Conservation (phyloP, 2,888 invertebrate genomes). For the Lordiphosa andalusiaca region DNA sequence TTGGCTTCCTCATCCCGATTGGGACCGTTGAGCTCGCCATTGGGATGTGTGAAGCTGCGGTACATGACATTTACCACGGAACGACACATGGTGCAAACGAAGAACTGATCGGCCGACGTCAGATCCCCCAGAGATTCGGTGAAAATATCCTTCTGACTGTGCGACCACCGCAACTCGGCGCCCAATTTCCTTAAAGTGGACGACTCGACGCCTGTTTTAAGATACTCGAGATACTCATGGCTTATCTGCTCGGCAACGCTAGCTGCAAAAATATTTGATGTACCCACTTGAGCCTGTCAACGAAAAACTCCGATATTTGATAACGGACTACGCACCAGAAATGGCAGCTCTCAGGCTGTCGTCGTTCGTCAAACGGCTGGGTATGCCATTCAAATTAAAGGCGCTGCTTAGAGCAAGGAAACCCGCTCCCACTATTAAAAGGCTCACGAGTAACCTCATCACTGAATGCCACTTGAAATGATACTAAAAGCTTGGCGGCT, state of each 20-base stretch:
- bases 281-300: conserved; percentile 31
- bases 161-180: conserved; percentile 53
- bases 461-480: conserved; percentile 3
- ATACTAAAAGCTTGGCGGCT: conserved; percentile 25
- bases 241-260: conserved; percentile 68
- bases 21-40: conserved; percentile 78
- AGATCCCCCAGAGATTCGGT: conserved; percentile 61
- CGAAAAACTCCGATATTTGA: not conserved
- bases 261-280: conserved; percentile 41
- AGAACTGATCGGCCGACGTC: conserved; percentile 59
- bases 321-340: conserved; percentile 52
- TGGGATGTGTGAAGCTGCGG: conserved; percentile 81
- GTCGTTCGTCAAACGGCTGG: conserved; percentile 42
- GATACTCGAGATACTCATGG: conserved; percentile 66
- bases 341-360: conserved; percentile 50
- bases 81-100: conserved; percentile 74
- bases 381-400: conserved; percentile 45
- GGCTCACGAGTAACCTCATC: conserved; percentile 41
- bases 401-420: conserved; percentile 33
- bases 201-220: conserved; percentile 65
- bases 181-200: conserved; percentile 53
- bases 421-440: conserved; percentile 26
- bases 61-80: conserved; percentile 64
- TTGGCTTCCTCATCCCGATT: conserved; percentile 74
- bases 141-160: conserved; percentile 60